phyloP scores from a whole-genome alignment of 30 jellyfish, hydroid and myxozoan species.

The Nemopilema nomurai region DNA sequence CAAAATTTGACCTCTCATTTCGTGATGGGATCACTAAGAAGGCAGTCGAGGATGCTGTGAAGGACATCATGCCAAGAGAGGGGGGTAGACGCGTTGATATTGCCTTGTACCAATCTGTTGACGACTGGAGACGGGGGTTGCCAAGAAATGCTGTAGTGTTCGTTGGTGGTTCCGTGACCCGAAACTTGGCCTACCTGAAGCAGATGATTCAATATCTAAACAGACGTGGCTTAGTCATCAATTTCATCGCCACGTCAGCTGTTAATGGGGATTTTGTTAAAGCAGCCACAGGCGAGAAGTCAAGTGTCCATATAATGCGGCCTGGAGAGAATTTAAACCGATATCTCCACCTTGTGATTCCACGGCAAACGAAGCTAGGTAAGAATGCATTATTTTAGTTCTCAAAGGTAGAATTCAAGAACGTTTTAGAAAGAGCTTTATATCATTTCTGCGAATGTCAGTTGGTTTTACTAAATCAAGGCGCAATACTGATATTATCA shows the following conservation, averaged over 20 bases:
- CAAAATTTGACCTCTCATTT: conserved; percentile 25
- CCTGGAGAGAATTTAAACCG: conserved; percentile 38
- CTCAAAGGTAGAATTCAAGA: too few relatives aligned
- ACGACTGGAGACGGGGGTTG: conserved; percentile 36
- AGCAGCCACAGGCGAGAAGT: conserved; percentile 17
- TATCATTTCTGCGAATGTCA: too few relatives aligned
- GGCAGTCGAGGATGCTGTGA: conserved; percentile 52
- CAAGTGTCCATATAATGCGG: conserved; percentile 3
- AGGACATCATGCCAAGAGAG: conserved; percentile 26
- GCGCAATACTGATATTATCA: too few relatives aligned
- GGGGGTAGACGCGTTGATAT: conserved; percentile 51
- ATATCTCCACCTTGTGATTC: conserved; percentile 41
- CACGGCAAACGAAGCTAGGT: conserved; percentile 57
- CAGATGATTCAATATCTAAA: conserved; percentile 20
- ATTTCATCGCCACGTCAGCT: conserved; percentile 23
- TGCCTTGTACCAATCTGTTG: conserved; percentile 55
- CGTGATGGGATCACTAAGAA: conserved; percentile 29
- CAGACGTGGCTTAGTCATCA: conserved; percentile 32
- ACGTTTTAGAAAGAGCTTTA: too few relatives aligned
- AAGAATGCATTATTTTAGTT: too few relatives aligned
- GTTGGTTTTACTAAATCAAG: too few relatives aligned
- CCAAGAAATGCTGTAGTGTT: conserved; percentile 58
- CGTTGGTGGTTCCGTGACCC: conserved; percentile 45
- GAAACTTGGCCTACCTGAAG: conserved; percentile 29
- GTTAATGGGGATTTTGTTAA: conserved; percentile 28